Conservation (phyloP, 2,888 invertebrate genomes). For the Elysia crispata region DNA sequence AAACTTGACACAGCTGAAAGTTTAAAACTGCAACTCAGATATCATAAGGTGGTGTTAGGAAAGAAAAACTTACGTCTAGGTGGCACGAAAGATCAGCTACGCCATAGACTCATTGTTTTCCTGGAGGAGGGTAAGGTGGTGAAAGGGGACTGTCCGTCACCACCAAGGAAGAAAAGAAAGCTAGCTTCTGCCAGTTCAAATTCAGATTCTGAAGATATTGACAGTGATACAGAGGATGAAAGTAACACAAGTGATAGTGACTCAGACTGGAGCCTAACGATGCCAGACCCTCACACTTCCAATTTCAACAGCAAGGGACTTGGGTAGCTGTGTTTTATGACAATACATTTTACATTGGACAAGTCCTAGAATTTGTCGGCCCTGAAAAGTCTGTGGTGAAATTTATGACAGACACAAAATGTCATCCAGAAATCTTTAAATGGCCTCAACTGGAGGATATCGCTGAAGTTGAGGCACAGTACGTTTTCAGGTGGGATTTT, state of each 20-base stretch:
- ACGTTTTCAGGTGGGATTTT: slow-evolving; percentile 1
- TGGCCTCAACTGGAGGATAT: neutral
- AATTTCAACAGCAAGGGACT: neutral
- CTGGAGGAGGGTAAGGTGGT: neutral
- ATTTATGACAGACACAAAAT: neutral
- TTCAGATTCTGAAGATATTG: neutral
- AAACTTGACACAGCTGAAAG: neutral
- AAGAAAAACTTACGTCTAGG: neutral
- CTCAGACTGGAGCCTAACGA: too few species aligned
- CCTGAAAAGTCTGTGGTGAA: neutral
- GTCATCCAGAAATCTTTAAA: neutral
- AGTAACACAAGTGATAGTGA: neutral
- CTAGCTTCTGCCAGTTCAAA: neutral
- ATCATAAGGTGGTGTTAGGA: slow-evolving; percentile 3
- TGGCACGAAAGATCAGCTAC: neutral
- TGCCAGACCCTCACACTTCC: neutral
- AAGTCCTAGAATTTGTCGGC: neutral
- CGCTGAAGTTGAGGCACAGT: neutral
- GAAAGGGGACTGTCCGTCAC: neutral
- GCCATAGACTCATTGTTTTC: neutral
- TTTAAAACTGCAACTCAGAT: neutral
- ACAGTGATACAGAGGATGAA: neutral
- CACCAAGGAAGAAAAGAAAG: neutral
- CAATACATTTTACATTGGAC: neutral
- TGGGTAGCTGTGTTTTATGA: slow-evolving; percentile 14